Conservation (phyloP, 2,888 invertebrate genomes). For the Melinaea menophilus region DNA sequence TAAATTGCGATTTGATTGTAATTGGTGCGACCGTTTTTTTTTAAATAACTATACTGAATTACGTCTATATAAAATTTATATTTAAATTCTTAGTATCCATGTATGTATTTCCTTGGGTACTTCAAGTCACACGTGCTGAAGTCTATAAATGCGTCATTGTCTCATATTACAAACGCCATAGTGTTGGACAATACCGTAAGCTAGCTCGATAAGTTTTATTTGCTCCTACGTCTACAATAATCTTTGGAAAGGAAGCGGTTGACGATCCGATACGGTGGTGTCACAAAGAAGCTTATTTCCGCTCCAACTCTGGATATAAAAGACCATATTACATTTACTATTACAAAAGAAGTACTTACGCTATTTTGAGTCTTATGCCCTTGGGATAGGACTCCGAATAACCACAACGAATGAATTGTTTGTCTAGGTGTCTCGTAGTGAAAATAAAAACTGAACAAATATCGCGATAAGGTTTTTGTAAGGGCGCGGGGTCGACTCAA, state of each 20-base stretch:
- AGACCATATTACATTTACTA: constrained; percentile 50
- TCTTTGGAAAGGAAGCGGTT: constrained; percentile 73
- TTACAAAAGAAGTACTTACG: constrained; percentile 29
- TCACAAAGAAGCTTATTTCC: constrained; percentile 77
- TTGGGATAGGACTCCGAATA: constrained; percentile 22
- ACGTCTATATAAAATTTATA: not conserved
- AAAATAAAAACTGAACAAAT: constrained; percentile 76
- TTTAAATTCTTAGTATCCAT: too few species aligned
- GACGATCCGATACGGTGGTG: constrained; percentile 72
- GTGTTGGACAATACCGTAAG: constrained; percentile 23
- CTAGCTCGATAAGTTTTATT: constrained; percentile 64
- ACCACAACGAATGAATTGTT: constrained; percentile 33
- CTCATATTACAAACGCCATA: constrained; percentile 12
- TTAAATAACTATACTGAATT: not conserved
- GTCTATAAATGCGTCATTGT: constrained; percentile 10
- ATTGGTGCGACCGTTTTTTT: not conserved
- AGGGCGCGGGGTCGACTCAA: constrained; percentile 71
- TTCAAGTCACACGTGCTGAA: too few species aligned
- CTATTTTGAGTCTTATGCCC: constrained; percentile 35
- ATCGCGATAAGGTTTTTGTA: constrained; percentile 71
- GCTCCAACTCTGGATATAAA: constrained; percentile 59
- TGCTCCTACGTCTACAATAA: constrained; percentile 68
- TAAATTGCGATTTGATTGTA: constrained; percentile 7
- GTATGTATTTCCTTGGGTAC: too few species aligned
- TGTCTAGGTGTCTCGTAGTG: constrained; percentile 62